These are phyloP conservation scores for Zoanthus gigantus DNA, from an alignment of 92 coral and sea anemone genomes.

Conservation along the genomic window DNA sequence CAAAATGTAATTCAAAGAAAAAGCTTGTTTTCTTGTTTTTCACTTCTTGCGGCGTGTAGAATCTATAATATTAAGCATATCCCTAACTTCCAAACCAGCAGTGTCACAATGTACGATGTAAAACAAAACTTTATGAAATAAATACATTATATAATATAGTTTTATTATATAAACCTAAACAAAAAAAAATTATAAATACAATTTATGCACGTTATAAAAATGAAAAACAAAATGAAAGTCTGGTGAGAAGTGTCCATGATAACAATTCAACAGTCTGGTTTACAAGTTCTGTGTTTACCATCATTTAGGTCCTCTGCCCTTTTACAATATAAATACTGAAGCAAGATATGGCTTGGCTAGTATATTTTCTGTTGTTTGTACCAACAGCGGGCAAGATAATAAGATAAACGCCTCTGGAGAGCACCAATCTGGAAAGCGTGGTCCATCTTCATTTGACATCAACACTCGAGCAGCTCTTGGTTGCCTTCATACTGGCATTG, in stretches of 20 bases:
- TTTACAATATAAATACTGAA: neutral
- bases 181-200: neutral
- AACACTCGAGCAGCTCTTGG: conserved; percentile 49
- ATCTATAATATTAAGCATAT: too few relatives aligned
- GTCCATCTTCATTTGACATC: conserved; percentile 36
- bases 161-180: neutral
- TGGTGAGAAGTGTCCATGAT: neutral
- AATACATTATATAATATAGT: neutral
- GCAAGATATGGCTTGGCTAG: conserved; percentile 7
- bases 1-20: too few relatives aligned
- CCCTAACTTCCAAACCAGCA: too few relatives aligned
- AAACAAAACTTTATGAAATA: neutral
- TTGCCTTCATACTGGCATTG: conserved; percentile 54
- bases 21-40: too few relatives aligned
- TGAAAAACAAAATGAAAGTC: neutral
- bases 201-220: neutral
- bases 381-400: neutral
- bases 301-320: conserved; percentile 14
- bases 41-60: too few relatives aligned
- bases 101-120: neutral
- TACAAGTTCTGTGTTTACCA: neutral
- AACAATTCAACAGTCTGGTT: neutral
- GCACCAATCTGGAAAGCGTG: conserved; percentile 40
- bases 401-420: conserved; percentile 15
- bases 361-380: conserved; percentile 27